phyloP scores from a whole-genome alignment of 2,888 invertebrate genomes.

The Creontiades dilutus region DNA sequence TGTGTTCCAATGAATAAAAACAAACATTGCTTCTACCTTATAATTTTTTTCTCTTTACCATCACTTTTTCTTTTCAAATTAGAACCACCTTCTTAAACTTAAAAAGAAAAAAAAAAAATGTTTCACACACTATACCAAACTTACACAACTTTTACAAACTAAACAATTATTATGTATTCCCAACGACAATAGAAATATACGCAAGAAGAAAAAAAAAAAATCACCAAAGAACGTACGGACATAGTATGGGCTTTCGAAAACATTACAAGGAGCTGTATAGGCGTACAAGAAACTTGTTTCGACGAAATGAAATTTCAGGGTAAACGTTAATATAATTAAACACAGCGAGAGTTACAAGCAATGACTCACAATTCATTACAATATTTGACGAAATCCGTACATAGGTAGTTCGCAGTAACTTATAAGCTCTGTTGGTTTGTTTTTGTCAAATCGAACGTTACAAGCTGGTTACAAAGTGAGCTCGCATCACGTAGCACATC shows the following conservation, averaged over 20 bases:
- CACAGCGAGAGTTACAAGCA: constrained; percentile 18
- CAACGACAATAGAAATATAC: constrained; percentile 44
- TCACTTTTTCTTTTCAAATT: constrained; percentile 51
- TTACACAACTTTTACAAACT: constrained; percentile 63
- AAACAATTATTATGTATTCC: constrained; percentile 67
- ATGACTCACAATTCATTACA: constrained; percentile 37
- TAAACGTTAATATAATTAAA: constrained; percentile 16
- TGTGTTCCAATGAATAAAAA: constrained; percentile 72
- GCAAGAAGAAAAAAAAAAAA: constrained; percentile 2
- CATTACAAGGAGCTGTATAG: background rate
- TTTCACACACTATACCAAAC: constrained; percentile 70
- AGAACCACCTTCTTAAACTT: constrained; percentile 37
- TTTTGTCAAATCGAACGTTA: constrained; percentile 12
- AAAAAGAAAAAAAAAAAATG: constrained; percentile 55
- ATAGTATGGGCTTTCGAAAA: background rate
- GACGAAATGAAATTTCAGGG: background rate
- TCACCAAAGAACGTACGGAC: background rate
- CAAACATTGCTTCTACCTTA: constrained; percentile 56
- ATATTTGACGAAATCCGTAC: background rate
- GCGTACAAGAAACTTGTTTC: background rate
- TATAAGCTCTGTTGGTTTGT: background rate
- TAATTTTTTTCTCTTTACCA: constrained; percentile 30
- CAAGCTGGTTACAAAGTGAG: background rate
- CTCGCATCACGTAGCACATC: background rate
- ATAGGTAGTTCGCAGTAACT: background rate